phyloP scores from a whole-genome alignment of 1,140 invertebrate genomes.

The Lycorma delicatula region DNA sequence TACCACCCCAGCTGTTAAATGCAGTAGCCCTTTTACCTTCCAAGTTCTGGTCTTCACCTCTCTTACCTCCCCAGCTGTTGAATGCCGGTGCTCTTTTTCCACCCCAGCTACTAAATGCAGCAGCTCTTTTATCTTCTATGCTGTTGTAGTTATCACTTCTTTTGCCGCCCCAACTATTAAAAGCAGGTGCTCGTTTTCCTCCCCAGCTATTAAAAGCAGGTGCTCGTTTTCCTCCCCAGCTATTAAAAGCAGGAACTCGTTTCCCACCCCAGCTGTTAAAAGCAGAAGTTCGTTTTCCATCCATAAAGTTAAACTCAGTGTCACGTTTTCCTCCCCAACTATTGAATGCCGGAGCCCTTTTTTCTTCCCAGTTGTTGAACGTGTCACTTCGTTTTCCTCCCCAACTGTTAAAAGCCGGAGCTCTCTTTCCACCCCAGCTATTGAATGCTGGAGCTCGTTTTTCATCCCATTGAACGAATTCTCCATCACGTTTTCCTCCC shows the following conservation, averaged over 20 bases:
- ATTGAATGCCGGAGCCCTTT: constrained; percentile 24
- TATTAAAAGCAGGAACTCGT: constrained; percentile 18
- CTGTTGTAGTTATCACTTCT: constrained; percentile 17
- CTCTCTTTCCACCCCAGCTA: constrained; percentile 31
- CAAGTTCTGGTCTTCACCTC: not conserved
- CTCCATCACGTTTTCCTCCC: constrained; percentile 20
- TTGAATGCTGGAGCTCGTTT: constrained; percentile 12
- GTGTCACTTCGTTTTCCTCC: constrained; percentile 22
- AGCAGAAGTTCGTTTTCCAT: constrained; percentile 20
- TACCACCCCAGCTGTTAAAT: constrained; percentile 5
- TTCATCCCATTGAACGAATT: constrained; percentile 9
- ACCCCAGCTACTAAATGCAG: constrained; percentile 26
- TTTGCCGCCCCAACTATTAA: constrained; percentile 26
- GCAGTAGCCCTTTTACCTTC: constrained; percentile 13
- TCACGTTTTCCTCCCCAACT: constrained; percentile 21
- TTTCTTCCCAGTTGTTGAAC: constrained; percentile 25
- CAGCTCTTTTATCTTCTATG: constrained; percentile 20
- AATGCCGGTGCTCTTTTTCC: constrained; percentile 24
- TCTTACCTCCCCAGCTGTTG: constrained; percentile 21
- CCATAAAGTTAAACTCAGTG: constrained; percentile 15
- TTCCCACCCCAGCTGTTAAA: constrained; percentile 33
- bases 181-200: constrained; percentile 18
- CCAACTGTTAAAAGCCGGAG: constrained; percentile 17
- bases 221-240: constrained; percentile 16
- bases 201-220: constrained; percentile 20